Conservation (phyloP, 2,888 invertebrate genomes). For the Drosophila helvetica region DNA sequence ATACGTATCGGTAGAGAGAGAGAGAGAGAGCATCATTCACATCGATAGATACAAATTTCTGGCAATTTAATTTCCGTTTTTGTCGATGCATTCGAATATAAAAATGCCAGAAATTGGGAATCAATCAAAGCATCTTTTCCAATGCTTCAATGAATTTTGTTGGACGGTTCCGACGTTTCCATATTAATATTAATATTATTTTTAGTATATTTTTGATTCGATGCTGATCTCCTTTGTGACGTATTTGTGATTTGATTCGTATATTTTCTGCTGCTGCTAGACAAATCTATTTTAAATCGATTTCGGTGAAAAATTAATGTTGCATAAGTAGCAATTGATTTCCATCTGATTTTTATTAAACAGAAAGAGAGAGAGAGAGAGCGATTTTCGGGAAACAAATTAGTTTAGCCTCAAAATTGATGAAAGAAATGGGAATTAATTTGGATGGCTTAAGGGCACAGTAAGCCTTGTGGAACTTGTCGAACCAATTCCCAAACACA, state of each 20-base stretch:
- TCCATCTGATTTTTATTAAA: constrained; percentile 36
- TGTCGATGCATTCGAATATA: constrained; percentile 16
- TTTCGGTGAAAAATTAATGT: constrained; percentile 42
- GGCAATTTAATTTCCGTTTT: constrained; percentile 51
- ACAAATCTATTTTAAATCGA: constrained; percentile 69
- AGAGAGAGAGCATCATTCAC: constrained; percentile 14
- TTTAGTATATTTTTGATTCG: constrained; percentile 14
- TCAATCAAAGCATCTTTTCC: constrained; percentile 41
- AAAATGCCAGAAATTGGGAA: constrained; percentile 24
- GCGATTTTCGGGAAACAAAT: constrained; percentile 52
- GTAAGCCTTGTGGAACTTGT: constrained; percentile 5
- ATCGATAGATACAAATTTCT: constrained; percentile 13
- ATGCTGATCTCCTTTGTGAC: constrained; percentile 38
- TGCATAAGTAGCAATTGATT: constrained; percentile 43
- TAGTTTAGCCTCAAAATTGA: constrained; percentile 52
- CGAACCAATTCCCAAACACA: constrained; percentile 5
- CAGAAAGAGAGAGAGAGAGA: constrained; percentile 1
- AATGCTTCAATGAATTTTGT: constrained; percentile 23
- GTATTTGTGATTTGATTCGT: constrained; percentile 42
- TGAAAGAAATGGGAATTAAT: constrained; percentile 36
- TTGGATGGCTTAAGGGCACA: constrained; percentile 19
- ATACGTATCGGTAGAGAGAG: not conserved
- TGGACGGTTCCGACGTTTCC: not conserved
- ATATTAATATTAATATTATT: constrained; percentile 1
- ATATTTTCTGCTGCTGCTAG: constrained; percentile 46